Conservation (phyloP, 2,888 invertebrate genomes). For the Lamellibrachia satsuma region DNA sequence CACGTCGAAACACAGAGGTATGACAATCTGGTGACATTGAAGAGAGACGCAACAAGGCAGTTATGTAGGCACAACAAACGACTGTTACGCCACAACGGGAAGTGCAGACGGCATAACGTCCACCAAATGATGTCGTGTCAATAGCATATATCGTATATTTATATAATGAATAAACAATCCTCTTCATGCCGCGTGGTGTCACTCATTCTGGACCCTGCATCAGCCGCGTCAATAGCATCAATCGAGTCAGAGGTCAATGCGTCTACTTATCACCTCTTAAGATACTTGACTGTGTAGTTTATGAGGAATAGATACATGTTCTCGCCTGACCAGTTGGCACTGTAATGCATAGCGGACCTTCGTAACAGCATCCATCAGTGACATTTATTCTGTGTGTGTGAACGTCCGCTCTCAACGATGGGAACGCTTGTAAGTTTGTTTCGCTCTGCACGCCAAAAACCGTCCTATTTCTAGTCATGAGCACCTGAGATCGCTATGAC, state of each 20-base stretch:
- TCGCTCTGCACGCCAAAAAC: not conserved
- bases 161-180: not conserved
- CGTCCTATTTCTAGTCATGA: not conserved
- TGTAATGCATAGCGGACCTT: not conserved
- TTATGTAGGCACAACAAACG: not conserved
- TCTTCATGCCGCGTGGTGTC: not conserved
- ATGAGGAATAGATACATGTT: not conserved
- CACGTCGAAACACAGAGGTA: not conserved
- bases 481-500: not conserved
- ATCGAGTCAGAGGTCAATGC: not conserved
- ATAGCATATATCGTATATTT: not conserved
- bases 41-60: not conserved
- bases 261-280: not conserved
- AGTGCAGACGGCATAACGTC: not conserved
- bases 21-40: too few relatives aligned
- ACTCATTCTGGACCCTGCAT: not conserved
- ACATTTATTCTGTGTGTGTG: not conserved
- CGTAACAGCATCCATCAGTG: not conserved
- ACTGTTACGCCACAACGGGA: not conserved
- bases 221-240: not conserved
- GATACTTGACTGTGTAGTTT: not conserved
- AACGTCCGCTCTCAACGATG: not conserved
- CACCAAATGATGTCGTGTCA: not conserved
- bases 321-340: not conserved
- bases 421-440: not conserved